Conservation (phyloP, 2,797 vertebrate genomes). For the Gorsachius magnificus region DNA sequence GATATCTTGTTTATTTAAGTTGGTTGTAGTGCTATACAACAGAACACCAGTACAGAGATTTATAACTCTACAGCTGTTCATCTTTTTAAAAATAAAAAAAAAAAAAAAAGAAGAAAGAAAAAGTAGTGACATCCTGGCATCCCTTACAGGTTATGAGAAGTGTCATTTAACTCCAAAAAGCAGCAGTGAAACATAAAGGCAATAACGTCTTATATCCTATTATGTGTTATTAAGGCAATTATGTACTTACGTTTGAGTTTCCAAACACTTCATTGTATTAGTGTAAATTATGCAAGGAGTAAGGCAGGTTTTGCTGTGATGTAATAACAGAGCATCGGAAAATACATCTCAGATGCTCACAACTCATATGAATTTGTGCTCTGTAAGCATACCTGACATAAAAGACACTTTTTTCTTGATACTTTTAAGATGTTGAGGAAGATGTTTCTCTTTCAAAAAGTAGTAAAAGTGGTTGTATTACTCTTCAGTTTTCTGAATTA, state of each 20-base stretch:
- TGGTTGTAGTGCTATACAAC: neutral
- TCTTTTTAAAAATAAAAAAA: neutral
- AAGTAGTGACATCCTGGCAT: fast-evolving
- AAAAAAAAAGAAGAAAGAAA: no score
- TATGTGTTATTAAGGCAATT: neutral
- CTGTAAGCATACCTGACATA: neutral
- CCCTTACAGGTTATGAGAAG: neutral
- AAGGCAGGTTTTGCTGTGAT: neutral
- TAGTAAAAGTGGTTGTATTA: neutral
- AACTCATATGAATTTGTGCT: neutral
- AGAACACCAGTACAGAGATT: neutral
- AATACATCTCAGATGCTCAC: neutral
- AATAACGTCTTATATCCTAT: neutral
- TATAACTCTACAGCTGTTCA: neutral
- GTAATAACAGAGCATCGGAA: neutral
- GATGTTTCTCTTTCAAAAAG: neutral
- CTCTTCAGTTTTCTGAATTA: neutral
- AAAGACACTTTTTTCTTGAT: neutral
- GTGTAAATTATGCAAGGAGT: neutral
- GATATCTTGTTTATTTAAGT: neutral
- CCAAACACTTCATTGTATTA: neutral
- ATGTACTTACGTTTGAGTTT: neutral
- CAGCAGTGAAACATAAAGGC: neutral
- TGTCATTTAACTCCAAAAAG: neutral
- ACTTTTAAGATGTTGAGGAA: neutral